Percentiles rank a stretch among this genome's conserved stretches.
These are phyloP conservation scores for Eristalis arbustorum DNA, from an alignment of 2,888 invertebrate species.

Conservation along the genomic window DNA sequence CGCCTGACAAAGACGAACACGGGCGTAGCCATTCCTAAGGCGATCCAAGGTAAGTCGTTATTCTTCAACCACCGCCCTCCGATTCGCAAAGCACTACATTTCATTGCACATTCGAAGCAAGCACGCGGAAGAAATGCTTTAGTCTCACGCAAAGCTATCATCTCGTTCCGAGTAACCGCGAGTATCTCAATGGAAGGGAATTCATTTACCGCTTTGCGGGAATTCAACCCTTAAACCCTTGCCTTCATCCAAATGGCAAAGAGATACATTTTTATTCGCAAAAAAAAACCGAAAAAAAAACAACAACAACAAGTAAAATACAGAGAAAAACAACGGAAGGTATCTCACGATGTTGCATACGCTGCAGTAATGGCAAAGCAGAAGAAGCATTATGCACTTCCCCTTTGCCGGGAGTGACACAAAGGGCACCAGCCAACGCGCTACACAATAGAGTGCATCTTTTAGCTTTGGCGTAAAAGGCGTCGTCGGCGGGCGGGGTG, in stretches of 20 bases:
- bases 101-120: neutral
- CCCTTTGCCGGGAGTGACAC: neutral
- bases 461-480: neutral
- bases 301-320: neutral
- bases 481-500: neutral
- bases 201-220: conserved; percentile 29
- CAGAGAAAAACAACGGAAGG: conserved; percentile 27
- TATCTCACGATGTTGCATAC: conserved; percentile 29
- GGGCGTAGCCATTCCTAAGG: too few relatives aligned
- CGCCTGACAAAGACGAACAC: too few relatives aligned
- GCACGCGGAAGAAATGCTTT: conserved; percentile 9
- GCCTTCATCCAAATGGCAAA: conserved; percentile 35
- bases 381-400: conserved; percentile 30
- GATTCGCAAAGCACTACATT: neutral
- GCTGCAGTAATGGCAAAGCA: conserved; percentile 22
- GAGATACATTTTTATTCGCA: conserved; percentile 34
- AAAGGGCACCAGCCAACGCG: conserved; percentile 1
- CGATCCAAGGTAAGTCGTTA: too few relatives aligned
- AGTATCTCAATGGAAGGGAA: conserved; percentile 28
- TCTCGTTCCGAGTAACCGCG: neutral
- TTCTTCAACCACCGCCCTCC: too few relatives aligned
- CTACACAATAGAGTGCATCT: conserved; percentile 12
- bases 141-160: conserved; percentile 17
- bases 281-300: neutral
- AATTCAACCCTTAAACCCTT: conserved; percentile 29